Base-by-base conservation (phyloP, 2,113 vertebrate species). In the Odontophorus gujanensis region DNA sequence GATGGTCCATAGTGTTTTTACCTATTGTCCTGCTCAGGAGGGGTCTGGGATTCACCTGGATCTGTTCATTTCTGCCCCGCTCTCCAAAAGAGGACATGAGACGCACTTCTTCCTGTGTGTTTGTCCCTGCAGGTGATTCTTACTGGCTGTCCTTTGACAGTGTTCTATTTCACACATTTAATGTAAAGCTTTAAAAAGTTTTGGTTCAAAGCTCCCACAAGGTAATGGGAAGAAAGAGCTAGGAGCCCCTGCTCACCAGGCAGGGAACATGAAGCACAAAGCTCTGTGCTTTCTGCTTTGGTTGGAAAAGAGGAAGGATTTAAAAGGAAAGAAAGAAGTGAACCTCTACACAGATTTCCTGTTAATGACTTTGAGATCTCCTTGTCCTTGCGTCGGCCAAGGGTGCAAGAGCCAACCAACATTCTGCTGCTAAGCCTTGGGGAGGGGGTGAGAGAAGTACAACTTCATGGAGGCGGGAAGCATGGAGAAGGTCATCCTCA, bases 101-200 rank as follows among this genome's bases (percentile, higher is more conserved):
- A 58, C 36, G 28, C 21, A 28, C 69, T 73, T 83, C 25, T 14
- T n/a, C 17, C 38, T n/a, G 12, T 9, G 21, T 30, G n/a, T 40
- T 65, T 69, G 57, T 77, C 65, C 36, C 22, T 74, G 40, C 4
- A 1, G 66, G 59, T 83, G 63, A 48, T 81, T 3, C 2, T 53
- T 66, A 20, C 0, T 59, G 24, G 43, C 72, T 48, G 38, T 72
- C 51, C 34, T 63, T 55, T 92, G 59, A 62, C n/a, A 1, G 3
- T 0, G 0, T 43, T n/a, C 48, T 68, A 9, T 38, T 68, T 68
- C 65, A n/a, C 13, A 3, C 22, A 65, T 38, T 42, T 71, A 20
- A 13, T 45, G 78, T 74, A 38, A 78, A 88, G 24, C 65, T 89
- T 74, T 16, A 13, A 12, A 57, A 63, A 38, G 25, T n/a, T 86